These are phyloP conservation scores for Pseudorectes ferrugineus DNA, from an alignment of 2,113 vertebrate genomes.

Conservation along the genomic window DNA sequence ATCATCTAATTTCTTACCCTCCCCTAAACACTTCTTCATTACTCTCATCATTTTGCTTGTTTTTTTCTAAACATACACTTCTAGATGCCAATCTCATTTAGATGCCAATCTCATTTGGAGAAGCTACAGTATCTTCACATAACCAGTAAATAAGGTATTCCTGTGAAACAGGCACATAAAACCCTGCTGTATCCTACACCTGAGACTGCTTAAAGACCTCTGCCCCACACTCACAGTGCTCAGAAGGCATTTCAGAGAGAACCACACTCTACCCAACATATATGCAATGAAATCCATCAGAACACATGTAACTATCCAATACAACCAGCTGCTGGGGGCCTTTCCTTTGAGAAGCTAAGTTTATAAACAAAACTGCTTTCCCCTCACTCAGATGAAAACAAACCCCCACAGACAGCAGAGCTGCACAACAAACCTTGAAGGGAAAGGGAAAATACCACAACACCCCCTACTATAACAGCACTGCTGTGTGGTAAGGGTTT, in stretches of 20 bases:
- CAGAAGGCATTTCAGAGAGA: not conserved
- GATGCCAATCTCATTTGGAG: not conserved
- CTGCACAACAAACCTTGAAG: not conserved
- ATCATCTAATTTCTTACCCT: not conserved
- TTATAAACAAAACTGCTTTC: not conserved
- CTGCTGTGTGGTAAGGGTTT: rapidly evolving
- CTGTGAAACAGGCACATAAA: not conserved
- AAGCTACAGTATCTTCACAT: not conserved
- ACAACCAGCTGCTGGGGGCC: not conserved
- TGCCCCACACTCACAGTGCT: not conserved
- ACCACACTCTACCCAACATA: not conserved
- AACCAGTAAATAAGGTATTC: not conserved
- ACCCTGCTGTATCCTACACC: not conserved
- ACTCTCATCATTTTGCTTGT: not conserved
- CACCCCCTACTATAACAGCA: not conserved
- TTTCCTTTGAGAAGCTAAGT: not conserved
- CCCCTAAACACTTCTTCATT: not conserved
- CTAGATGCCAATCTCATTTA: not conserved
- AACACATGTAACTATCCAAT: not conserved
- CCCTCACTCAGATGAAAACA: not conserved
- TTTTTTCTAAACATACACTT: not conserved
- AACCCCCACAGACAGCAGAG: not conserved
- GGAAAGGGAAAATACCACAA: not conserved
- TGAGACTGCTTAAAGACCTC: not conserved
- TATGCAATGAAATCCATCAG: not conserved